A percentile compares a stretch with the other conserved stretches of the same genome.
Conservation (phyloP, 2,113 vertebrate species). For the Dicaeum eximium region DNA sequence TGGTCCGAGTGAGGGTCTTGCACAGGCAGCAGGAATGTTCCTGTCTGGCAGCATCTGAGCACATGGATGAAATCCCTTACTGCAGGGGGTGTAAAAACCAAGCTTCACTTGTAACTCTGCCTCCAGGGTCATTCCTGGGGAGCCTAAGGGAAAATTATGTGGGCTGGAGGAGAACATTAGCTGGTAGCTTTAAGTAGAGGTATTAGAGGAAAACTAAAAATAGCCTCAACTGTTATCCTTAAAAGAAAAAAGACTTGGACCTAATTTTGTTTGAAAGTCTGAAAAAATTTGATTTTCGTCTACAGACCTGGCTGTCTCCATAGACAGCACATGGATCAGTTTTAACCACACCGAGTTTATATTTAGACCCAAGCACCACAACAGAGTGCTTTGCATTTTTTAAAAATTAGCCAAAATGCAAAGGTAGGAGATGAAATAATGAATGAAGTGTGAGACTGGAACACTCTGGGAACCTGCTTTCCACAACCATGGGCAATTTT, state of each 20-base stretch:
- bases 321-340: background rate
- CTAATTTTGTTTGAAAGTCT: background rate
- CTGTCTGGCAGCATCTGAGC: background rate
- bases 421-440: background rate
- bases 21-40: background rate
- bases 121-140: background rate
- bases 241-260: background rate
- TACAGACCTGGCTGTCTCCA: background rate
- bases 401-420: background rate
- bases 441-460: background rate
- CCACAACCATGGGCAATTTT: background rate
- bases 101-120: background rate
- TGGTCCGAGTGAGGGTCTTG: fast-evolving
- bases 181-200: background rate
- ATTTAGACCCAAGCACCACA: background rate
- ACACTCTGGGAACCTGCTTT: background rate
- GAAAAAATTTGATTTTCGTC: background rate
- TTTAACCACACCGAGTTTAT: background rate
- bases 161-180: background rate
- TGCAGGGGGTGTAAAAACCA: background rate
- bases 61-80: background rate
- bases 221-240: background rate
- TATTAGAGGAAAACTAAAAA: background rate
- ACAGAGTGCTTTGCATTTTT: background rate
- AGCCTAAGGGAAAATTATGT: background rate